Conservation (phyloP, 2,113 vertebrate species). For the Trematomus loennbergii region DNA sequence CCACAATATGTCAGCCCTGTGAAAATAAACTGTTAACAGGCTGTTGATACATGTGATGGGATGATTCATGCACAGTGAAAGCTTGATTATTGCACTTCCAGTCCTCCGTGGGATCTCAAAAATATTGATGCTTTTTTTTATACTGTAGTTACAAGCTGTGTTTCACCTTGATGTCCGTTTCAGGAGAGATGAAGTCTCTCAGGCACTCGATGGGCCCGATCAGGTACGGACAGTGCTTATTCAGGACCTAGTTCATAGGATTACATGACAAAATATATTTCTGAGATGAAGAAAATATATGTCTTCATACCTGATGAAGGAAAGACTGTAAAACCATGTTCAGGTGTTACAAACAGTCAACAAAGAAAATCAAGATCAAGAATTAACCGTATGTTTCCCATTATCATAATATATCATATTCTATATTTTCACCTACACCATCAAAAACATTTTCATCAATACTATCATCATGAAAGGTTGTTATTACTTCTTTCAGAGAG, state of each 20-base stretch:
- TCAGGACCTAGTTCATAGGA: conserved; percentile 84
- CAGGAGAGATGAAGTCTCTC: conserved; percentile 84
- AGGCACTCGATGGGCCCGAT: conserved; percentile 88
- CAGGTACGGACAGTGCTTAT: conserved; percentile 89
- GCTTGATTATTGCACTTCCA: neutral
- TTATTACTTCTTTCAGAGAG: conserved; percentile 88
- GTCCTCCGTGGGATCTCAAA: conserved; percentile 7
- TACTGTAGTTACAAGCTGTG: conserved; percentile 1
- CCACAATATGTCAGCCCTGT: conserved; percentile 1
- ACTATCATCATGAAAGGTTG: neutral
- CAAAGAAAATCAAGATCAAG: neutral
- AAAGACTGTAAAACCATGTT: neutral
- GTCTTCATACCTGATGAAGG: neutral
- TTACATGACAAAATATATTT: conserved; percentile 6
- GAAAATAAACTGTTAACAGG: conserved; percentile 32
- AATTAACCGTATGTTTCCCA: neutral
- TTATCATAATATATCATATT: neutral
- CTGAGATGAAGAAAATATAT: no score
- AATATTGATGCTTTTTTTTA: neutral
- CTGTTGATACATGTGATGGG: conserved; percentile 29
- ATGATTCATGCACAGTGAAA: conserved; percentile 13
- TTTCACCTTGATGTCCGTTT: conserved; percentile 92
- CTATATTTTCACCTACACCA: rapidly evolving
- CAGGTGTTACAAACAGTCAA: no score
- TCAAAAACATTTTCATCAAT: neutral